phyloP scores from a whole-genome alignment of 2,113 vertebrate genomes.

The Tenrec ecaudatus region DNA sequence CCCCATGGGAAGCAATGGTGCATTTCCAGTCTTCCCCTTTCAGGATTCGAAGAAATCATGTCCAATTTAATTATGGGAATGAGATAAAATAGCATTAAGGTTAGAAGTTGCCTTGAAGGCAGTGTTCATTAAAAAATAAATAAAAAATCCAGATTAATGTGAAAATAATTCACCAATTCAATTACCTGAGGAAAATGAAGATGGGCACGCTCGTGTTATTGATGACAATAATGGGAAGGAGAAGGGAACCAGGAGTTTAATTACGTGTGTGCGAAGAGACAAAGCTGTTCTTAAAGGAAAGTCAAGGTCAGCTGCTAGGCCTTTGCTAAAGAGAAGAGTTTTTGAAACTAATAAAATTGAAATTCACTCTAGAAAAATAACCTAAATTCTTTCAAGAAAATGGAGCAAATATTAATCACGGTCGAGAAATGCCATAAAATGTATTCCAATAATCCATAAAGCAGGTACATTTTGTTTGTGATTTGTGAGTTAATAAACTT shows the following conservation, averaged over 20 bases:
- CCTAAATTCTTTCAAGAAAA: conserved; percentile 22
- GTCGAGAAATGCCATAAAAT: conserved; percentile 44
- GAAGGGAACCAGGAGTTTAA: conserved; percentile 57
- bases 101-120: conserved; percentile 43
- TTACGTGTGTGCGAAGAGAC: conserved; percentile 11
- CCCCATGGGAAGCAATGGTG: background rate
- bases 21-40: conserved; percentile 57
- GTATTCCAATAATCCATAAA: conserved; percentile 31
- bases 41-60: conserved; percentile 72
- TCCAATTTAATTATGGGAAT: conserved; percentile 72
- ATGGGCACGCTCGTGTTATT: conserved; percentile 62
- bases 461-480: conserved; percentile 63
- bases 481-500: conserved; percentile 73
- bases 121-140: conserved; percentile 42
- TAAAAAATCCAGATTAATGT: conserved; percentile 66
- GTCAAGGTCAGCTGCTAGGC: conserved; percentile 1
- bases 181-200: conserved; percentile 77
- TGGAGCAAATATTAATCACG: conserved; percentile 52
- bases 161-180: conserved; percentile 81
- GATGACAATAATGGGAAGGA: conserved; percentile 66
- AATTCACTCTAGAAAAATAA: conserved; percentile 14
- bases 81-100: conserved; percentile 57
- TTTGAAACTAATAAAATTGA: conserved; percentile 17
- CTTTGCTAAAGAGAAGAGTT: background rate
- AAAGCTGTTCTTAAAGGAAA: conserved; percentile 49